phyloP scores from a whole-genome alignment of 2,888 invertebrate species.

The Drosophila nr. fundita region DNA sequence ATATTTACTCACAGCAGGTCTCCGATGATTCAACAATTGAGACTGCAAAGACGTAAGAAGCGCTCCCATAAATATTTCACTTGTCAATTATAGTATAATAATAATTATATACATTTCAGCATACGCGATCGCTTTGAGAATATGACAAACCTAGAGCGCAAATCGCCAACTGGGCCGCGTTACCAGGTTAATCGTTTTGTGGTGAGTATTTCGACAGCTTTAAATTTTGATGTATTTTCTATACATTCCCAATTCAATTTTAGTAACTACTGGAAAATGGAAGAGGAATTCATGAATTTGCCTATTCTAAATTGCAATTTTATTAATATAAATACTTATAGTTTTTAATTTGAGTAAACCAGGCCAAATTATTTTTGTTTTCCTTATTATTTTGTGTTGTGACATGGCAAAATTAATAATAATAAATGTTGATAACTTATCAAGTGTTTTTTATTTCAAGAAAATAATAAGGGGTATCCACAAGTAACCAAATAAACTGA shows the following conservation, averaged over 20 bases:
- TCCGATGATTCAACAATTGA: slow-evolving; percentile 92
- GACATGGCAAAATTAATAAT: neutral
- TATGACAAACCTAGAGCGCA: slow-evolving; percentile 87
- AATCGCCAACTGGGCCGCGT: slow-evolving; percentile 86
- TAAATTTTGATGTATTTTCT: neutral
- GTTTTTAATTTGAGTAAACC: neutral
- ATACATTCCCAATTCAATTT: slow-evolving; percentile 11
- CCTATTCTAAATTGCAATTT: slow-evolving; percentile 8
- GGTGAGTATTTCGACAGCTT: slow-evolving; percentile 87
- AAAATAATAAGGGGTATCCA: neutral
- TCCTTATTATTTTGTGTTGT: neutral
- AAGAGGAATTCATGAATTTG: neutral
- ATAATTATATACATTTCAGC: slow-evolving; percentile 85
- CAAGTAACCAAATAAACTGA: neutral
- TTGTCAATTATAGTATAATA: neutral
- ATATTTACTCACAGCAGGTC: slow-evolving; percentile 84
- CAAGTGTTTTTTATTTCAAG: neutral
- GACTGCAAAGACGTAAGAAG: slow-evolving; percentile 90
- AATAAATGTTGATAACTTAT: neutral
- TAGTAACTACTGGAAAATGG: slow-evolving; percentile 28
- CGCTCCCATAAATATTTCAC: neutral
- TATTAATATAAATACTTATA: neutral
- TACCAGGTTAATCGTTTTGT: slow-evolving; percentile 96
- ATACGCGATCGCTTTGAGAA: slow-evolving; percentile 95
- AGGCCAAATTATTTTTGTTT: neutral